These are phyloP conservation scores for Agonopterix alstromeriana DNA, from an alignment of 2,888 invertebrate genomes.

Conservation along the genomic window DNA sequence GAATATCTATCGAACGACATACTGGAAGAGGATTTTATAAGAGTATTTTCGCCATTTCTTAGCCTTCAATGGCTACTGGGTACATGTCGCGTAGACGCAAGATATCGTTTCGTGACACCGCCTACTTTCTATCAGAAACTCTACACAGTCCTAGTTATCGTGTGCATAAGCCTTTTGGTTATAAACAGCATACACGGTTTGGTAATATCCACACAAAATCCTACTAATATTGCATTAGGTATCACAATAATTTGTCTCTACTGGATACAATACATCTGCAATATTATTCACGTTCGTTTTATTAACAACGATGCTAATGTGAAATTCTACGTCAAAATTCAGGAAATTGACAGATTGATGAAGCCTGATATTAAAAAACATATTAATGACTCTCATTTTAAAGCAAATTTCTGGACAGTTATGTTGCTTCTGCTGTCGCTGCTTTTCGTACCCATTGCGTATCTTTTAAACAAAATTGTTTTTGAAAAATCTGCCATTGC, in stretches of 20 bases:
- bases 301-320: constrained; percentile 32
- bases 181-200: constrained; percentile 7
- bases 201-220: too few species aligned
- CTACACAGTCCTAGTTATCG: constrained; percentile 17
- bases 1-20: constrained; percentile 46
- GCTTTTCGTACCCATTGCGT: not conserved
- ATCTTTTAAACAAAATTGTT: constrained; percentile 10
- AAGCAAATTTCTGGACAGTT: constrained; percentile 18
- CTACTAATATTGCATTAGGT: too few species aligned
- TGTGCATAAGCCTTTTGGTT: constrained; percentile 2
- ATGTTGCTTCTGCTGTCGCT: constrained; percentile 10
- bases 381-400: constrained; percentile 21
- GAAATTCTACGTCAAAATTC: constrained; percentile 37
- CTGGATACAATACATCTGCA: constrained; percentile 9
- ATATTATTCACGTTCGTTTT: constrained; percentile 39
- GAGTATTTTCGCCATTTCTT: constrained; percentile 25
- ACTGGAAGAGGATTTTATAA: constrained; percentile 35
- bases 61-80: constrained; percentile 35
- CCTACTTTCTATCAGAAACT: constrained; percentile 38
- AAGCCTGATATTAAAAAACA: constrained; percentile 26
- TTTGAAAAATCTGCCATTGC: constrained; percentile 8
- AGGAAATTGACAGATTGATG: constrained; percentile 45
- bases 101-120: constrained; percentile 33
- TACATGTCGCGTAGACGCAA: constrained; percentile 35
- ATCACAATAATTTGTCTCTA: too few species aligned